Percentiles rank a stretch among this genome's conserved stretches.
Evolutionary conservation across 2,113 vertebrate genomes (phyloP).

Genomic region (Trematocara nigrifrons): DNA sequence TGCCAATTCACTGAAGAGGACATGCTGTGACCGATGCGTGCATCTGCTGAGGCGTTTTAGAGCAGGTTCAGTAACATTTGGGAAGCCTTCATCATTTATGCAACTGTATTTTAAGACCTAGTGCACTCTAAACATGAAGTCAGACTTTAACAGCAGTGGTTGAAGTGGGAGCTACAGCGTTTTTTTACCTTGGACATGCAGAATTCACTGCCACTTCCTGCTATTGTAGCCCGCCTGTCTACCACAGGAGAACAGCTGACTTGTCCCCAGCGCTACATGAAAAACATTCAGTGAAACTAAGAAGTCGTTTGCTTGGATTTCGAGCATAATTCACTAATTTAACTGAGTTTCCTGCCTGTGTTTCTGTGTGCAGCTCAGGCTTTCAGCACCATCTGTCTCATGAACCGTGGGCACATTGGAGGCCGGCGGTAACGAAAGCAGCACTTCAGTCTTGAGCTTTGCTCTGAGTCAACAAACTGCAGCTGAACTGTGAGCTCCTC

Average conservation of each 20-base stretch:
- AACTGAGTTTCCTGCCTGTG: fast-evolving
- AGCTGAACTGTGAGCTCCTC: not conserved
- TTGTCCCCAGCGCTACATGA: not conserved
- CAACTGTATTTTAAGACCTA: not conserved
- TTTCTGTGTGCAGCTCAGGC: not conserved
- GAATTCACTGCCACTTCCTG: not conserved
- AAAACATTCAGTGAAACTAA: not conserved
- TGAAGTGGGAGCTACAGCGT: not conserved
- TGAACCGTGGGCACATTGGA: not conserved
- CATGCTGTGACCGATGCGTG: fast-evolving
- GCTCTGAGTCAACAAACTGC: not conserved
- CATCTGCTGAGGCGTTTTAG: not conserved
- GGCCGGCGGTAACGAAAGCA: constrained; percentile 19
- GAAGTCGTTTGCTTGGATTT: not conserved
- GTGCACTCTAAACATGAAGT: not conserved
- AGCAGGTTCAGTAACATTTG: not conserved
- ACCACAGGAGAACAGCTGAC: not conserved
- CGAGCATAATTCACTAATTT: not conserved
- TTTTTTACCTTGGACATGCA: not conserved
- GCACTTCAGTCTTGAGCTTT: constrained; percentile 47
- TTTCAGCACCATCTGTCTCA: not conserved
- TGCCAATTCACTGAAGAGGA: not conserved
- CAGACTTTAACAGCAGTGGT: not conserved
- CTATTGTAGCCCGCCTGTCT: not conserved
- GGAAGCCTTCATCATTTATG: not conserved